Conservation (phyloP, 2,888 invertebrate species). For the Drosophila nr. perissopoda region DNA sequence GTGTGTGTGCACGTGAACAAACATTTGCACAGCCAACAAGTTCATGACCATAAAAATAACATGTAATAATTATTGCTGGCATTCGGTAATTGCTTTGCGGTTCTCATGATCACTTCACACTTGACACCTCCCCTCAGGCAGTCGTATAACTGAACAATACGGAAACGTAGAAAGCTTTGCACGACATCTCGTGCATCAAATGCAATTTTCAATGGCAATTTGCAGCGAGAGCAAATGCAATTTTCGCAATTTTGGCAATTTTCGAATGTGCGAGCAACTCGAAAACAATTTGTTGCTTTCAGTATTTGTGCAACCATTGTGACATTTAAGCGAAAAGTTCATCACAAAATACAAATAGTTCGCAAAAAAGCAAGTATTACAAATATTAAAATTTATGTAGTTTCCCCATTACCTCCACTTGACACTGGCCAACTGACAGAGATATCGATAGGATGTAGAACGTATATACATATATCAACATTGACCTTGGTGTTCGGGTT, state of each 20-base stretch:
- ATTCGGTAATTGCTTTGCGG: slow-evolving; percentile 9
- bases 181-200: slow-evolving; percentile 45
- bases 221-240: slow-evolving; percentile 11
- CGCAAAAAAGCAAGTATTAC: slow-evolving; percentile 27
- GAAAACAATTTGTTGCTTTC: slow-evolving; percentile 32
- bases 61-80: slow-evolving; percentile 20
- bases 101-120: slow-evolving; percentile 3
- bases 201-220: slow-evolving; percentile 30
- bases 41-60: slow-evolving; percentile 2
- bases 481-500: slow-evolving; percentile 26
- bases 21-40: slow-evolving; percentile 5
- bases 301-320: slow-evolving; percentile 55
- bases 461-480: slow-evolving; percentile 14
- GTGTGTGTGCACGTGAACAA: neutral
- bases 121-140: neutral
- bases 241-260: slow-evolving; percentile 36
- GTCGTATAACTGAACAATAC: slow-evolving; percentile 12
- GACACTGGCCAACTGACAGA: slow-evolving; percentile 16
- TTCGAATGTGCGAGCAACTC: slow-evolving; percentile 20
- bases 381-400: neutral
- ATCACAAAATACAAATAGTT: neutral
- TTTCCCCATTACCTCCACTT: neutral
- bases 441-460: neutral
- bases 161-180: slow-evolving; percentile 56
- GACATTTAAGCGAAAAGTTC: slow-evolving; percentile 37